phyloP scores from a whole-genome alignment of 2,888 invertebrate species.

The Tinea trinotella region DNA sequence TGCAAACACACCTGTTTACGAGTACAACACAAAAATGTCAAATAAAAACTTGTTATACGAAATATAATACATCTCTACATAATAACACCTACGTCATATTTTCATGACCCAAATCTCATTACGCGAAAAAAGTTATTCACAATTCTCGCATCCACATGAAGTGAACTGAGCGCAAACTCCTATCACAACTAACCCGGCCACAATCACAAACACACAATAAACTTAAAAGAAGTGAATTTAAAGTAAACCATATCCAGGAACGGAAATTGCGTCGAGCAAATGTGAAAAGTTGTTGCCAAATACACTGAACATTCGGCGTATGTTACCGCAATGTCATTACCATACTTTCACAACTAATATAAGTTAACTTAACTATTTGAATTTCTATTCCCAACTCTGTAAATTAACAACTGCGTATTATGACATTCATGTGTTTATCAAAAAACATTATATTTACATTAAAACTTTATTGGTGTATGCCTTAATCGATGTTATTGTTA shows the following conservation, averaged over 20 bases:
- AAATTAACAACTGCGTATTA: constrained; percentile 8
- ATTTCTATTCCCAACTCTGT: constrained; percentile 14
- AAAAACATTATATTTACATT: not conserved
- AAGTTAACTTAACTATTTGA: constrained; percentile 15
- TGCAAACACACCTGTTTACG: too few species aligned
- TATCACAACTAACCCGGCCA: not conserved
- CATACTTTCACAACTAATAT: constrained; percentile 19
- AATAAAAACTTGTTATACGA: too few species aligned
- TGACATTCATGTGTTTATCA: not conserved
- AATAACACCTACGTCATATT: not conserved
- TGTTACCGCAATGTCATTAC: constrained; percentile 22
- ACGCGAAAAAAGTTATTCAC: not conserved
- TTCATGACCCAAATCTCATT: not conserved
- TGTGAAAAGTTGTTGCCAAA: constrained; percentile 43
- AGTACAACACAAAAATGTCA: too few species aligned
- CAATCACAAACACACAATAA: constrained; percentile 16
- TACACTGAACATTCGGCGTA: constrained; percentile 25
- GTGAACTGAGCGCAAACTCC: not conserved
- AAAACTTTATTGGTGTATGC: not conserved
- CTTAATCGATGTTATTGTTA: too few species aligned
- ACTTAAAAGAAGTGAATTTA: constrained; percentile 16
- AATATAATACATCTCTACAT: too few species aligned
- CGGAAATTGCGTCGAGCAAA: constrained; percentile 47
- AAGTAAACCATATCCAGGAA: constrained; percentile 21
- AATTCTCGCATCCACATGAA: not conserved